These are phyloP conservation scores for Athalia circularis DNA, from an alignment of 2,888 invertebrate species.

Conservation along the genomic window DNA sequence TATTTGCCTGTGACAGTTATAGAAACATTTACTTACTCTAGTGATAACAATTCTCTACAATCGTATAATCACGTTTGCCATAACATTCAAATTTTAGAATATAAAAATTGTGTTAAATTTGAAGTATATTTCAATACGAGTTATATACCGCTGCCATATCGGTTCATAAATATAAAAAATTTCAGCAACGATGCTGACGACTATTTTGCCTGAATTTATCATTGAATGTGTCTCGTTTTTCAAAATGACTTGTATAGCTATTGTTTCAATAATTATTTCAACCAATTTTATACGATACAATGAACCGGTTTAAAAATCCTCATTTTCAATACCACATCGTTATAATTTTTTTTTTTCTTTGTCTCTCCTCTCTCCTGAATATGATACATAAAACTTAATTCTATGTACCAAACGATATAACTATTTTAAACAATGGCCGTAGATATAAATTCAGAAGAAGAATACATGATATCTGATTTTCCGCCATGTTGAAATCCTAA, in stretches of 20 bases:
- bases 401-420: slow-evolving; percentile 18
- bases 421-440: slow-evolving; percentile 17
- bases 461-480: slow-evolving; percentile 24
- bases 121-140: no score
- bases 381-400: no score
- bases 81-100: background rate
- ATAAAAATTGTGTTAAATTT: slow-evolving; percentile 9
- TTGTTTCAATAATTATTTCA: slow-evolving; percentile 30
- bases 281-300: slow-evolving; percentile 15
- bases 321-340: slow-evolving; percentile 29
- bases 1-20: slow-evolving; percentile 39
- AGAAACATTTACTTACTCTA: slow-evolving; percentile 14
- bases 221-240: slow-evolving; percentile 1
- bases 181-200: slow-evolving; percentile 32
- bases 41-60: slow-evolving; percentile 20
- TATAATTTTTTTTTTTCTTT: no score
- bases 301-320: slow-evolving; percentile 12
- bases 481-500: slow-evolving; percentile 1
- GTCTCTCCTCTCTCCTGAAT: no score
- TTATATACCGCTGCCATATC: background rate
- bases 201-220: slow-evolving; percentile 18
- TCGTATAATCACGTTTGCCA: slow-evolving; percentile 17
- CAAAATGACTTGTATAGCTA: slow-evolving; percentile 27
- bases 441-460: slow-evolving; percentile 19
- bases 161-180: slow-evolving; percentile 23